phyloP scores from a whole-genome alignment of 2,888 invertebrate genomes.

The Hetaerina titia region DNA sequence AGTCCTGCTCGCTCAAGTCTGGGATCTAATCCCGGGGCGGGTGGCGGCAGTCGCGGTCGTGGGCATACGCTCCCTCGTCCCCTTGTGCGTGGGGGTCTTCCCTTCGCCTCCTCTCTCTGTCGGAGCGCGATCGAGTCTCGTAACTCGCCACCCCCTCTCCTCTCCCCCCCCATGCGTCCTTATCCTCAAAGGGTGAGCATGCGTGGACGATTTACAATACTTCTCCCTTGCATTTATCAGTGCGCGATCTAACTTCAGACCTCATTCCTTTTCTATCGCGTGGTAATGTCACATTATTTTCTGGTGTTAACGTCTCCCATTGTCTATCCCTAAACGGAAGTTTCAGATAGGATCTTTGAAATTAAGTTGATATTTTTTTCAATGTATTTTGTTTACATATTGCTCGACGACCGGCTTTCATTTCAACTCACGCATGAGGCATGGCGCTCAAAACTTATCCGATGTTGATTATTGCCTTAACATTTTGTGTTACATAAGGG shows the following conservation, averaged over 20 bases:
- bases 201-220: constrained; percentile 16
- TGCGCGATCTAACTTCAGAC: background rate
- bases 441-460: too few relatives aligned
- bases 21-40: too few relatives aligned
- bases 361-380: too few relatives aligned
- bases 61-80: too few relatives aligned
- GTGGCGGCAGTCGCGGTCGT: too few relatives aligned
- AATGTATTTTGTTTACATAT: too few relatives aligned
- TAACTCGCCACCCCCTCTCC: background rate
- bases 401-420: too few relatives aligned
- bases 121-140: background rate
- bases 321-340: background rate
- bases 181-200: background rate
- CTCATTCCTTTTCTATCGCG: background rate
- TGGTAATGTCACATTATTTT: background rate
- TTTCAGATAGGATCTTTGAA: background rate
- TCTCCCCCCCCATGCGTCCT: background rate
- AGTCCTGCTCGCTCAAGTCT: constrained; percentile 2
- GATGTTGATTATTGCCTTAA: too few relatives aligned
- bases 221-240: constrained; percentile 13
- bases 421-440: too few relatives aligned
- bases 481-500: too few relatives aligned
- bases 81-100: background rate
- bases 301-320: background rate
- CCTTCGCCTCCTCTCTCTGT: background rate